These are phyloP conservation scores for Argyresthia goedartella DNA, from an alignment of 2,888 invertebrate species.

Conservation along the genomic window DNA sequence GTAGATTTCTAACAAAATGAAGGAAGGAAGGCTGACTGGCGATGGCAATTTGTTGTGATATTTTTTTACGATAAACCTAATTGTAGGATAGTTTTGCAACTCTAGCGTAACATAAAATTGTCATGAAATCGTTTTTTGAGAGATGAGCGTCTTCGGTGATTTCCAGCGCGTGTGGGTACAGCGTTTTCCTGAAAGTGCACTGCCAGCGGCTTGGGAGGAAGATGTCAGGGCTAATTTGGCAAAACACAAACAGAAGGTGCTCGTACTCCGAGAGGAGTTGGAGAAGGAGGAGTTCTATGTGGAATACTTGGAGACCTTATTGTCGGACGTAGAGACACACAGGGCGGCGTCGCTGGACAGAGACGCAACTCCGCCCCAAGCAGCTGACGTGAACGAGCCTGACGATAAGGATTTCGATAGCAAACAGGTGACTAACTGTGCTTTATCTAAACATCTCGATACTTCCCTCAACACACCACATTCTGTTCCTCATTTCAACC, in stretches of 20 bases:
- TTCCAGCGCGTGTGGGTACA: constrained; percentile 93
- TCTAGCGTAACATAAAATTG: constrained; percentile 56
- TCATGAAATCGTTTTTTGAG: constrained; percentile 68
- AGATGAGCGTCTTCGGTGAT: constrained; percentile 91
- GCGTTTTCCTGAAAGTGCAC: constrained; percentile 90
- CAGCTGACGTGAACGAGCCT: constrained; percentile 48
- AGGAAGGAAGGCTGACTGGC: constrained; percentile 10
- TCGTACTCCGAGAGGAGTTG: constrained; percentile 84
- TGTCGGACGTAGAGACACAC: constrained; percentile 88
- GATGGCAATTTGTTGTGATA: constrained; percentile 13
- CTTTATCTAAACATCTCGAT: too few species aligned
- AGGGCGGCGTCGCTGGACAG: constrained; percentile 69
- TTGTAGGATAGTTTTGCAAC: constrained; percentile 16
- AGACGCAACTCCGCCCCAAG: constrained; percentile 64
- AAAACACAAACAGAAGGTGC: constrained; percentile 90
- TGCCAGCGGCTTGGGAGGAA: constrained; percentile 94
- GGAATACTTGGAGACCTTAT: constrained; percentile 86
- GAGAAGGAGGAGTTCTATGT: constrained; percentile 93
- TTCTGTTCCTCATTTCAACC: too few species aligned
- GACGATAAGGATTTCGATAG: constrained; percentile 60
- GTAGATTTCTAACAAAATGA: constrained; percentile 10
- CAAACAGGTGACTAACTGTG: constrained; percentile 43
- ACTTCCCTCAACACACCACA: too few species aligned
- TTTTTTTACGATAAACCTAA: constrained; percentile 9
- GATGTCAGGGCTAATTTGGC: constrained; percentile 91